Base-by-base conservation (phyloP, 2,113 vertebrate genomes). In the Archilochus colubris region DNA sequence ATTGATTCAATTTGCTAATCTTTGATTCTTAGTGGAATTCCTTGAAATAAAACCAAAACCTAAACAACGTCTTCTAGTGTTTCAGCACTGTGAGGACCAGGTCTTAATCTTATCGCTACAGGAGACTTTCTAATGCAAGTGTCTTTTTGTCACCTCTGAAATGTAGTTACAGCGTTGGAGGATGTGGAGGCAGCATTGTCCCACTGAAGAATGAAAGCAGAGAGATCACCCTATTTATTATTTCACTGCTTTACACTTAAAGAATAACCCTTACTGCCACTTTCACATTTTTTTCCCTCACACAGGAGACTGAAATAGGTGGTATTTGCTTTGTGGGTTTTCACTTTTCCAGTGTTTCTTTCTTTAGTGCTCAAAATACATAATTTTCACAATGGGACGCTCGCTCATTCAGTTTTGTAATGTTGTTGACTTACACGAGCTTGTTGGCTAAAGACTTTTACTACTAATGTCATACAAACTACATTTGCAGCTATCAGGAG, bases 151-250 rank as follows among this genome's bases (percentile, higher is more conserved):
- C 82, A 83, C 80, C 82, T 94, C 80, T 70, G 40, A 91, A 85
- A 91, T 93, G 94, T 76, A 93, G 86, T 94, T 95, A 81, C 86
- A 91, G 20, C 88, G 24, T 22, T 3, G 5, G 51, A 92, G 64
- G 68, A 95, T 93, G 80, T 94, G 92, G 94, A 96, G 94, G 82
- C 94, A 95, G 86, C 51, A 79, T 96, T 86, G 84, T 91, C 62
- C 92, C 66, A 80, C 10, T 89, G 88, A 78, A 93, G 70, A 92
- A 62, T 7, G 62, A 86, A 73, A 90, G 8, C 72, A 74, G n/a
- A 50, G 48, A 50, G 22, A 63, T 53, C 51, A 64, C 36, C 1
- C 31, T 81, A 40, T 40, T 40, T 40, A 40, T 80, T 40, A 59
- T 15, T 62, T 75, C 28, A 25, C 30, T 36, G 22, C 21, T 92